phyloP scores from a whole-genome alignment of 2,113 vertebrate species.

The Octodon degus region DNA sequence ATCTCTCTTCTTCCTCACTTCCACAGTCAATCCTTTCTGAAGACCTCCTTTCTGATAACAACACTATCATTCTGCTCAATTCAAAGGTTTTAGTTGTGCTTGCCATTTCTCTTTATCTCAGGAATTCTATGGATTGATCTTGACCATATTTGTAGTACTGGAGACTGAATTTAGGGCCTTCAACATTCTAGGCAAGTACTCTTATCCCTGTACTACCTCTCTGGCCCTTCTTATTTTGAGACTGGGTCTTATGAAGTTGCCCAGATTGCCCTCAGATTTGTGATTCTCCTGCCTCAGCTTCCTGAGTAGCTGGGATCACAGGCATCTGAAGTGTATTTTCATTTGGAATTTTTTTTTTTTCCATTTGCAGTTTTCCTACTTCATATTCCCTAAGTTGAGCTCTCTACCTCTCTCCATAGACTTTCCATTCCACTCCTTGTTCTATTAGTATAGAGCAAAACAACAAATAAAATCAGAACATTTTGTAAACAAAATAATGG shows the following conservation, averaged over 20 bases:
- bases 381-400: not conserved
- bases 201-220: not conserved
- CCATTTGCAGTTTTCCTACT: constrained; percentile 30
- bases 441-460: constrained; percentile 76
- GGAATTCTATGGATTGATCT: not conserved
- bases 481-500: constrained; percentile 80
- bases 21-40: not conserved
- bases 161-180: not conserved
- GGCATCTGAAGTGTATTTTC: constrained; percentile 16
- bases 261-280: not conserved
- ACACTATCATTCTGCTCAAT: not conserved
- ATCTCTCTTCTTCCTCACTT: not conserved
- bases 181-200: not conserved
- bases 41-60: constrained; percentile 2
- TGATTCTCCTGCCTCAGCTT: not conserved
- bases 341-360: constrained; percentile 36
- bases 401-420: not conserved
- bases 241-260: not conserved
- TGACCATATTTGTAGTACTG: not conserved
- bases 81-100: not conserved
- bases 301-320: not conserved
- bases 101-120: not conserved
- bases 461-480: constrained; percentile 75
- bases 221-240: not conserved
- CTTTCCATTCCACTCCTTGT: constrained; percentile 35